Evolutionary conservation across 2,888 invertebrate species (phyloP).

Genomic region (Lepas anatifera): DNA sequence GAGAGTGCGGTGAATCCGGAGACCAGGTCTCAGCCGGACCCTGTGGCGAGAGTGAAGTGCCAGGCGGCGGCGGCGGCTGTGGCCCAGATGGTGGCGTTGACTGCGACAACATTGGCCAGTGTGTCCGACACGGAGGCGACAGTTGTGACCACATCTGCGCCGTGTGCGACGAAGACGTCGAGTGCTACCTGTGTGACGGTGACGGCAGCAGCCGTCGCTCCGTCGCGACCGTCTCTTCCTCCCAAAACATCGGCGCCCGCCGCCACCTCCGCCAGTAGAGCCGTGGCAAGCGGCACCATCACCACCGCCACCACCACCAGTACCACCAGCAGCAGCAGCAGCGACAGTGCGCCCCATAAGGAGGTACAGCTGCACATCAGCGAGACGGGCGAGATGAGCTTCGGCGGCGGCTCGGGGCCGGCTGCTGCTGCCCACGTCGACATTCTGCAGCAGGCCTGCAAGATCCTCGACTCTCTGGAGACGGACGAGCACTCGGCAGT

Average conservation of each 20-base stretch:
- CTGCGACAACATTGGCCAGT: not conserved
- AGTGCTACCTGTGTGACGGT: not conserved
- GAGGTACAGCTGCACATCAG: conserved; percentile 52
- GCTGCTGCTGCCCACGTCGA: not conserved
- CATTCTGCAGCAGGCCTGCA: conserved; percentile 8
- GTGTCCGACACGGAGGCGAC: not conserved
- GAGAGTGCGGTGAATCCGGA: no score
- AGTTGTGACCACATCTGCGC: not conserved
- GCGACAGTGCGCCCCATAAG: no score
- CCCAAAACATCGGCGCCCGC: not conserved
- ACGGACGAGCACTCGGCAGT: not conserved
- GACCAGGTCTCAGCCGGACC: no score
- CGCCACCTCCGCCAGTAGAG: no score
- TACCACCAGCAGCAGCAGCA: no score
- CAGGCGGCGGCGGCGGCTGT: no score
- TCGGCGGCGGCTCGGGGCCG: conserved; percentile 22
- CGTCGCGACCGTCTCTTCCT: not conserved
- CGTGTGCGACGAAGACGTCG: not conserved
- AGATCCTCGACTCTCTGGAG: not conserved
- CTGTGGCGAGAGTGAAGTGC: no score
- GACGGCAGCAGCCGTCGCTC: not conserved
- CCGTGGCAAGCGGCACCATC: no score
- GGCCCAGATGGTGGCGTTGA: not conserved
- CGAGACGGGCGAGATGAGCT: conserved; percentile 51
- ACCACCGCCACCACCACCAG: no score